Percentiles rank a stretch among this genome's conserved stretches.
These are phyloP conservation scores for Pteropus rufus DNA, from an alignment of 2,797 vertebrate genomes.

Conservation along the genomic window DNA sequence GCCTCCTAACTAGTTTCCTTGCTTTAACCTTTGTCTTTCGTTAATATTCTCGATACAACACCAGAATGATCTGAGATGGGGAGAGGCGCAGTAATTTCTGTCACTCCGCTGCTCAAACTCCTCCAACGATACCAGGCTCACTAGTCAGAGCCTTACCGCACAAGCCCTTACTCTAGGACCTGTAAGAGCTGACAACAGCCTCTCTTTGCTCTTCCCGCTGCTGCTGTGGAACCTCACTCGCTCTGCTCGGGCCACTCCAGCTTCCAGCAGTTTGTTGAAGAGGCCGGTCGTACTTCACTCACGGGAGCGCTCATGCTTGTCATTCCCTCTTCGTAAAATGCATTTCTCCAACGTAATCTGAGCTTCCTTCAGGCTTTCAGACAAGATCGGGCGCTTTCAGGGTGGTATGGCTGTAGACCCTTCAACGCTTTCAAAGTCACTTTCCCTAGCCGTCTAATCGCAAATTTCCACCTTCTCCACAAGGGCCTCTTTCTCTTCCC, in stretches of 20 bases:
- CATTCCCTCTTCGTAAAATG: neutral
- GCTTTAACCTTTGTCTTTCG: neutral
- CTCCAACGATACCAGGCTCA: neutral
- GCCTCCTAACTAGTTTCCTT: neutral
- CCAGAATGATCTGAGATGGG: neutral
- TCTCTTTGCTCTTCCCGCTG: rapidly evolving
- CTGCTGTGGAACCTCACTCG: neutral
- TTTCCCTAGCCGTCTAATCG: neutral
- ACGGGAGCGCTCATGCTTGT: rapidly evolving
- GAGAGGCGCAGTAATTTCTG: neutral
- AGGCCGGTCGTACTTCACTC: too few species aligned
- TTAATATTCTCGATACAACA: neutral
- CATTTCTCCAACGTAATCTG: neutral
- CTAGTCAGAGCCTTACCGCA: neutral
- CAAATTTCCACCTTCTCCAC: neutral
- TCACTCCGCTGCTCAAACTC: neutral
- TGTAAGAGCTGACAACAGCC: rapidly evolving
- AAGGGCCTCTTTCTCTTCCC: neutral
- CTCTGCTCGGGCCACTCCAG: neutral
- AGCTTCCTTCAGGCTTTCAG: neutral
- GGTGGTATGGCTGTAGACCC: neutral
- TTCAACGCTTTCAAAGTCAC: neutral
- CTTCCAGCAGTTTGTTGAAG: too few species aligned
- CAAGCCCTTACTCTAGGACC: neutral
- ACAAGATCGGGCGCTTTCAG: too few species aligned